phyloP scores from a whole-genome alignment of 1,140 invertebrate genomes.

The Gyrodactylus salaris region DNA sequence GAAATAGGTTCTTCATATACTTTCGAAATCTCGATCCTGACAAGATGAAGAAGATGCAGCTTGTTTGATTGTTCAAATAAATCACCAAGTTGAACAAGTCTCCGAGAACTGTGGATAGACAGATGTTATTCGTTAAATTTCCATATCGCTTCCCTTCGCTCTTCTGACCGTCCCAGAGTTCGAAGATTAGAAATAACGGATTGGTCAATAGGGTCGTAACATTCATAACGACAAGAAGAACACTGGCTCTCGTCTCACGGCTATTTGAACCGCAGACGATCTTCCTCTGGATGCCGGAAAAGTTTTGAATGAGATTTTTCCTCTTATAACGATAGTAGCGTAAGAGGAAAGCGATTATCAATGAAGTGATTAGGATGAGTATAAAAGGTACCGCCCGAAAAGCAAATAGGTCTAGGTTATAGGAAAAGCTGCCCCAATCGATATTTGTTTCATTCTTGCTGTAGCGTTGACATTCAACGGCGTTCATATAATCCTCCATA shows the following conservation, averaged over 20 bases:
- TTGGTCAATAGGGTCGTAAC: neutral
- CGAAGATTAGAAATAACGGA: slow-evolving; percentile 7
- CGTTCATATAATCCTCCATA: neutral
- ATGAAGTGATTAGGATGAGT: neutral
- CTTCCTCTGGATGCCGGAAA: neutral
- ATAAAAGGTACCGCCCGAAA: slow-evolving; percentile 2
- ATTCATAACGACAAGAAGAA: neutral
- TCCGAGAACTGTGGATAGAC: neutral
- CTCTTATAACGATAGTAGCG: neutral
- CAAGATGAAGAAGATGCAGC: slow-evolving; percentile 1
- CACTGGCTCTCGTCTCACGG: neutral
- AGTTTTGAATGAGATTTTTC: neutral
- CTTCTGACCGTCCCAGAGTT: neutral
- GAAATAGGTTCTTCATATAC: neutral
- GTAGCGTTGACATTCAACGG: neutral
- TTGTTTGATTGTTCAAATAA: slow-evolving; percentile 7
- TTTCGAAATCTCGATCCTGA: neutral
- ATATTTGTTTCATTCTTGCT: neutral
- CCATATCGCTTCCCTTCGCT: neutral
- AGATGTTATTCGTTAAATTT: neutral
- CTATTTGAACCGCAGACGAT: neutral
- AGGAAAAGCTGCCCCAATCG: neutral
- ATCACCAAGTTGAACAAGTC: neutral
- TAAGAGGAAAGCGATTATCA: neutral
- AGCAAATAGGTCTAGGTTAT: neutral